Evolutionary conservation across 1,140 invertebrate species (phyloP), one percentile per base, ranked within the genome.

Genomic region (Babylonia areolata): DNA sequence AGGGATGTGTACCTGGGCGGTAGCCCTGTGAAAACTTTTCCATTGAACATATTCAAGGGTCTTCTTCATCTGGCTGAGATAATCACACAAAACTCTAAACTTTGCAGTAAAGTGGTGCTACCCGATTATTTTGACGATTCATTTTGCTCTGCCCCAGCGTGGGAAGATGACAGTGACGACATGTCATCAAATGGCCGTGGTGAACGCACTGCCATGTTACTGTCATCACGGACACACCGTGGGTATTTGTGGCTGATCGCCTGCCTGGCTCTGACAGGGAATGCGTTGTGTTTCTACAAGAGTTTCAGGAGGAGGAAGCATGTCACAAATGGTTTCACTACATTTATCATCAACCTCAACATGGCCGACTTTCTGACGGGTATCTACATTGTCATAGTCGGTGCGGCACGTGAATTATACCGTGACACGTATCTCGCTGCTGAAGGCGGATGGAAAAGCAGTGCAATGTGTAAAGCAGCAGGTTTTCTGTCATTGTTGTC

Each of bases 291-390:
- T 0, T 90, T 88, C 51, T 84, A 89, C 31, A 5, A 88, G 15
- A 9, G 84, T 23, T 84, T 87, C 33, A 35, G 71, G 17, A 78
- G 33, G 40, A 15, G 15, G 3, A 40, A 12, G 31, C 54, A 86
- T 17, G 79, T 81, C 17, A 87, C 86, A 33, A 35, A 6, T 54
- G 86, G 88, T 17, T 85, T 89, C 87, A 86, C 85, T 17, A 58
- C 89, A 28, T 89, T 92, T 64, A 87, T 93, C n/a, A 86, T 88
- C n/a, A 92, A 91, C 88, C 85, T 93, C 23, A 88, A 86, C 23
- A 12, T 91, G 2, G 89, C 92, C 2, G 93, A 93, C 78, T 87
- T 92, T 39, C 77, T 93, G 6, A 93, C 93, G 93, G 93, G 92
- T 11, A 69, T 93, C 0, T 93, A 93, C 79, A n/a, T 93, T 58